Conservation (phyloP, 2,888 invertebrate genomes). For the Phoenoteleia sp. region DNA sequence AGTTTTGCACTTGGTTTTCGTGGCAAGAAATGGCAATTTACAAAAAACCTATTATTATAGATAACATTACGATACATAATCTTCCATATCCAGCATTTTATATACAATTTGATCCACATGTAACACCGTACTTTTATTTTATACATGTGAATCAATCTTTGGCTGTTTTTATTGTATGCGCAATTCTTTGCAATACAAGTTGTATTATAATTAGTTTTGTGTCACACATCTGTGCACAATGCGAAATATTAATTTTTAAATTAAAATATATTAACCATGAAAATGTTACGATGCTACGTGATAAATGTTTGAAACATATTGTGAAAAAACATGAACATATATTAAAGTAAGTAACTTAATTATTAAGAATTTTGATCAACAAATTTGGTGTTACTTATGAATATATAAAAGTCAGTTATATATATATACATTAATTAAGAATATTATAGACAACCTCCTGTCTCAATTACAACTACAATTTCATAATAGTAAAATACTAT, state of each 20-base stretch:
- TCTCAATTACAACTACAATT: too few species aligned
- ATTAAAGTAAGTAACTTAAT: constrained; percentile 18
- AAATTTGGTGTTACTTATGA: too few species aligned
- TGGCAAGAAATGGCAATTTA: constrained; percentile 40
- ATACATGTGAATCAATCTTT: constrained; percentile 32
- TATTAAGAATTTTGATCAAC: too few species aligned
- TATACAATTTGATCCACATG: background rate
- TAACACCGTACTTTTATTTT: constrained; percentile 24
- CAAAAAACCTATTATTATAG: constrained; percentile 15
- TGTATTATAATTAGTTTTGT: constrained; percentile 13
- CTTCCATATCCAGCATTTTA: constrained; percentile 40
- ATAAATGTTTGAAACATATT: background rate
- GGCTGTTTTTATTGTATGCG: constrained; percentile 23
- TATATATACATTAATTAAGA: too few species aligned
- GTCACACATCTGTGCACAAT: constrained; percentile 21
- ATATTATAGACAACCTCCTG: too few species aligned
- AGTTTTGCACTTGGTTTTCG: constrained; percentile 25
- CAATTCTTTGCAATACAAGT: constrained; percentile 32
- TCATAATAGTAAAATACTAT: too few species aligned
- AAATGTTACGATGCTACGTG: too few species aligned
- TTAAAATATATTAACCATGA: background rate
- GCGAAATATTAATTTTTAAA: constrained; percentile 5
- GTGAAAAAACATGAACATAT: constrained; percentile 15
- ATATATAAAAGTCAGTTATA: too few species aligned
- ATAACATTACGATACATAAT: constrained; percentile 34